Conservation (phyloP, 37 sponge, comb jelly and placozoan genomes). For the Bolinopsis microptera region DNA sequence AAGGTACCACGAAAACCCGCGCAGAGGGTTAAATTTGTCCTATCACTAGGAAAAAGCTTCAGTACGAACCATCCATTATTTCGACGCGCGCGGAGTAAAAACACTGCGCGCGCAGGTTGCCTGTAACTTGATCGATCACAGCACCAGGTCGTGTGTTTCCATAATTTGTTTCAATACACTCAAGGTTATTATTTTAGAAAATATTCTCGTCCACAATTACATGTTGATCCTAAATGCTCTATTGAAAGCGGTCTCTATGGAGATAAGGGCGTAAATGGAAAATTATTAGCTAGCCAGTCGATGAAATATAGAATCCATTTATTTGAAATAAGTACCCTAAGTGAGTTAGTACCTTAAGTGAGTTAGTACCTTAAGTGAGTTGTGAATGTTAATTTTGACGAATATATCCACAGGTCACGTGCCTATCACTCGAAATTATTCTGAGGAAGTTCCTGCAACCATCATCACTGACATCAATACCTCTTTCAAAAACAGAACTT, state of each 20-base stretch:
- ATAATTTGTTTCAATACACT: background rate
- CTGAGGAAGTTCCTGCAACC: background rate
- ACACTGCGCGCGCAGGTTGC: background rate
- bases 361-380: too few relatives aligned
- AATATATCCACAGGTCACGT: conserved; percentile 54
- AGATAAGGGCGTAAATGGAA: too few relatives aligned
- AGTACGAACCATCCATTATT: background rate
- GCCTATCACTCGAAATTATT: conserved; percentile 2
- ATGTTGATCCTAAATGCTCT: too few relatives aligned
- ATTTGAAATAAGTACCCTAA: too few relatives aligned
- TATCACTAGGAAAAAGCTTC: background rate
- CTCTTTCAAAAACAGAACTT: conserved; percentile 46
- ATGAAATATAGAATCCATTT: too few relatives aligned
- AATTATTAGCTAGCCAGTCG: too few relatives aligned
- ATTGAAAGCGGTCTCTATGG: too few relatives aligned
- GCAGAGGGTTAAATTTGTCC: background rate
- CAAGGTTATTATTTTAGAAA: background rate
- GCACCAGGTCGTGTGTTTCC: background rate
- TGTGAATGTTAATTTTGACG: too few relatives aligned
- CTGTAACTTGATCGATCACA: background rate
- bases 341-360: too few relatives aligned
- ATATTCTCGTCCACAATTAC: background rate
- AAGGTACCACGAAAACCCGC: too few relatives aligned
- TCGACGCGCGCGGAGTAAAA: background rate
- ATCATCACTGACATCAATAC: conserved; percentile 37